Conservation (phyloP, 1,140 invertebrate genomes). For the Aradophagus sp. region DNA sequence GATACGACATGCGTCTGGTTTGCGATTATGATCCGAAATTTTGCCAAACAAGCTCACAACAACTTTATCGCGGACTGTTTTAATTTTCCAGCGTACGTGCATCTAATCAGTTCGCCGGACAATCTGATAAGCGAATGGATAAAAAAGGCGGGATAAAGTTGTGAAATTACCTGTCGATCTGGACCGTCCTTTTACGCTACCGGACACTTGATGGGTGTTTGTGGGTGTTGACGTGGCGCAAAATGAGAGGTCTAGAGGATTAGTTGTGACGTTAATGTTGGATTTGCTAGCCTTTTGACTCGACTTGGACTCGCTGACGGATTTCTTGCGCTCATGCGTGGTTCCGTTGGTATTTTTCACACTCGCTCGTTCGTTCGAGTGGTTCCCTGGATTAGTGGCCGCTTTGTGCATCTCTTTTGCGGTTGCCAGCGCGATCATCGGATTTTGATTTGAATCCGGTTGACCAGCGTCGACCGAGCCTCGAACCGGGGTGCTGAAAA, state of each 20-base stretch:
- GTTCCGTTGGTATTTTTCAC: constrained; percentile 35
- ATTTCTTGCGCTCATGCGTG: constrained; percentile 44
- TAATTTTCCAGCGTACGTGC: too few species aligned
- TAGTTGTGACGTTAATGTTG: constrained; percentile 79
- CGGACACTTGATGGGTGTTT: constrained; percentile 51
- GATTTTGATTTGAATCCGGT: constrained; percentile 64
- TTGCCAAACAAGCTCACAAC: too few species aligned
- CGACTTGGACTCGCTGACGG: constrained; percentile 46
- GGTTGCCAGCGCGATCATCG: constrained; percentile 62
- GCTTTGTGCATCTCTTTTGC: constrained; percentile 59
- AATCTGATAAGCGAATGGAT: too few species aligned
- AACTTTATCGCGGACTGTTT: too few species aligned
- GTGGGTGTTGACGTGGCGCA: constrained; percentile 58
- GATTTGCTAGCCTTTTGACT: constrained; percentile 65
- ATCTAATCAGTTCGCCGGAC: too few species aligned
- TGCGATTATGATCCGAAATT: too few species aligned
- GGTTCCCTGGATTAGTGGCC: constrained; percentile 29
- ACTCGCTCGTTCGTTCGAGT: constrained; percentile 22
- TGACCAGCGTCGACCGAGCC: constrained; percentile 73
- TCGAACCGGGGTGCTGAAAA: constrained; percentile 69
- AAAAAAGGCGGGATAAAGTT: neutral
- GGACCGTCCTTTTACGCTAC: constrained; percentile 59
- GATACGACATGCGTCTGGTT: too few species aligned
- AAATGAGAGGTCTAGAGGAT: constrained; percentile 77
- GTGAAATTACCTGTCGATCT: constrained; percentile 63